phyloP scores from a whole-genome alignment of 2,888 invertebrate species.

The Dyspetes luteomarginatus region DNA sequence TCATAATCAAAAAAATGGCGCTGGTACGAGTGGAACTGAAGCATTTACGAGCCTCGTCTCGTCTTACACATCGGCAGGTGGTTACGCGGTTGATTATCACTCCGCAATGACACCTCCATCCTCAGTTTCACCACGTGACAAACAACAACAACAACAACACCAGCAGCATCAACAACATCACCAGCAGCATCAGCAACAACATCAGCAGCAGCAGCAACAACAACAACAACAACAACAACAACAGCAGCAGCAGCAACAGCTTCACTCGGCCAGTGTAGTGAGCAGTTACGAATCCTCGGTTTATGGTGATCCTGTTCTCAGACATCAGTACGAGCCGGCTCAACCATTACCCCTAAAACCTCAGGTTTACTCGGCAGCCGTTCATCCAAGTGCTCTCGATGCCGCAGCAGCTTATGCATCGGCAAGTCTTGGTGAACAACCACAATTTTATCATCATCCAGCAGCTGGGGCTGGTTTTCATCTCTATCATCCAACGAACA shows the following conservation, averaged over 20 bases:
- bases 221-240: conserved; percentile 87
- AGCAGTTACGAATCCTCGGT: conserved; percentile 88
- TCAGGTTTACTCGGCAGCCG: conserved; percentile 90
- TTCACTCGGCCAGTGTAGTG: conserved; percentile 85
- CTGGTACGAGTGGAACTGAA: conserved; percentile 81
- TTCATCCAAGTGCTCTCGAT: conserved; percentile 84
- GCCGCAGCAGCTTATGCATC: conserved; percentile 87
- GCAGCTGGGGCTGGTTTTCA: conserved; percentile 91
- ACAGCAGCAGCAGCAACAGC: conserved; percentile 80
- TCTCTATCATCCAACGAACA: conserved; percentile 91
- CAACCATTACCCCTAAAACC: conserved; percentile 93
- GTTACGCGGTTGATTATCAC: conserved; percentile 92
- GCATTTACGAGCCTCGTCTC: conserved; percentile 86
- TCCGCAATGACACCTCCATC: conserved; percentile 98
- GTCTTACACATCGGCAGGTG: conserved; percentile 84
- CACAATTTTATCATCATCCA: conserved; percentile 93
- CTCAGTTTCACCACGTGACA: conserved; percentile 97
- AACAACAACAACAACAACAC: conserved; percentile 87
- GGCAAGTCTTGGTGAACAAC: conserved; percentile 88
- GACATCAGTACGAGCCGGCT: conserved; percentile 85
- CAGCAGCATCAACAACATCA: conserved; percentile 83
- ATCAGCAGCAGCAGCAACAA: conserved; percentile 79
- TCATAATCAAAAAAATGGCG: conserved; percentile 80
- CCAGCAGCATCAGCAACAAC: conserved; percentile 79
- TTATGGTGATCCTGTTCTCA: conserved; percentile 83